A percentile compares a stretch with the other conserved stretches of the same genome.
Evolutionary conservation across 2,888 invertebrate genomes (phyloP).

Genomic region (Stenichneumon culpator): DNA sequence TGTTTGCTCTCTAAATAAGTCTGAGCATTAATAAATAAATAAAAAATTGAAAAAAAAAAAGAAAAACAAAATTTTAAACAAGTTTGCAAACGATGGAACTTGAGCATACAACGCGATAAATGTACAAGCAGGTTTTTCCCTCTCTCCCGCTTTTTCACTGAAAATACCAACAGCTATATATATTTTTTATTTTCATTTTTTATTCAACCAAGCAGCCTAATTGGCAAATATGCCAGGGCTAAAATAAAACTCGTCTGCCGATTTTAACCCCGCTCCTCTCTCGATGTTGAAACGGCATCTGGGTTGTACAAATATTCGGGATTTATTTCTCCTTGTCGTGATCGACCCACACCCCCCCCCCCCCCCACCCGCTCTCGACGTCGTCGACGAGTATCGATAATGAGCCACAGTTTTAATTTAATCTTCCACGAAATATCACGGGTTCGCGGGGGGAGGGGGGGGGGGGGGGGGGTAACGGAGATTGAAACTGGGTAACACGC

Average conservation of each 20-base stretch:
- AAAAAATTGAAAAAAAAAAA: conserved; percentile 1
- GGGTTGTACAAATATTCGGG: conserved; percentile 42
- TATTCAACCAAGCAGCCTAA: conserved; percentile 22
- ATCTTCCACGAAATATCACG: conserved; percentile 38
- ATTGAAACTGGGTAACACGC: conserved; percentile 24
- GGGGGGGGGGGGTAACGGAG: neutral
- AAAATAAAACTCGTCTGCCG: conserved; percentile 23
- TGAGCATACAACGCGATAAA: neutral
- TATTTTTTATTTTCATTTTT: no score
- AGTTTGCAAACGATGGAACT: neutral
- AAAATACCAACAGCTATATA: neutral
- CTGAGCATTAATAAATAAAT: conserved; percentile 20
- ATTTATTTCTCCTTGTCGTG: conserved; percentile 13
- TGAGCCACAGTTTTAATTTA: conserved; percentile 53
- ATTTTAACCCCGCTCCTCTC: neutral
- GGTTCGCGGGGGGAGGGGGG: neutral
- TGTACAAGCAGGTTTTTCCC: neutral
- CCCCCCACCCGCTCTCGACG: neutral
- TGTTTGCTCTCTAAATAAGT: conserved; percentile 13
- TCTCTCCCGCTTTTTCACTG: neutral
- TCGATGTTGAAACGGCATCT: conserved; percentile 21
- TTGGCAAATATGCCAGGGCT: conserved; percentile 46
- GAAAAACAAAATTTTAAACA: neutral
- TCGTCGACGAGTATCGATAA: conserved; percentile 39
- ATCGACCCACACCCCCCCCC: neutral